These are phyloP conservation scores for Mesaphorura yosii DNA, from an alignment of 1,140 invertebrate genomes.

Conservation along the genomic window DNA sequence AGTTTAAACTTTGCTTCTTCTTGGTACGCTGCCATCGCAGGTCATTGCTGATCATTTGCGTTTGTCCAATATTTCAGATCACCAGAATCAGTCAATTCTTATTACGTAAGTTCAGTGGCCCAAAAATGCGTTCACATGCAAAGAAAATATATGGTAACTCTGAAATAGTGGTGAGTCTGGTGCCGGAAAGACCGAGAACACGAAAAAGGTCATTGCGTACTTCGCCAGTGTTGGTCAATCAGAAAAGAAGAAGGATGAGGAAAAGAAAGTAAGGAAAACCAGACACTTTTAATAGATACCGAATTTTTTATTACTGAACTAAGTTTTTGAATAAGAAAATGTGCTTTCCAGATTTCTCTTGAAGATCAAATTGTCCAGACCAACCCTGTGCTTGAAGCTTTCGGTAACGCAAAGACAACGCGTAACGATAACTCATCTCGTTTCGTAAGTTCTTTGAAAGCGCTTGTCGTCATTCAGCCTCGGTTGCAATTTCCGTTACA, in stretches of 20 bases:
- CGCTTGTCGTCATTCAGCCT: background rate
- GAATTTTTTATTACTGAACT: background rate
- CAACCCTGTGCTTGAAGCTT: slow-evolving; percentile 51
- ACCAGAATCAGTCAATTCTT: slow-evolving; percentile 46
- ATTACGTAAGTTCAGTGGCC: no score
- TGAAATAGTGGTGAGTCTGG: slow-evolving; percentile 51
- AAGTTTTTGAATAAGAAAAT: background rate
- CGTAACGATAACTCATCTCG: slow-evolving; percentile 53
- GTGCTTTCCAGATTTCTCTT: slow-evolving; percentile 31
- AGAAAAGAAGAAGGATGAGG: slow-evolving; percentile 30
- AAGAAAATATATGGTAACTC: no score
- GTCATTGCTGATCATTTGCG: no score
- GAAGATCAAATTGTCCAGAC: slow-evolving; percentile 54
- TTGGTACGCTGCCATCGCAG: slow-evolving; percentile 6
- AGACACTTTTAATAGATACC: background rate
- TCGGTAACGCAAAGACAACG: slow-evolving; percentile 51
- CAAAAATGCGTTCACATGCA: no score
- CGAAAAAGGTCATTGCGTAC: slow-evolving; percentile 50
- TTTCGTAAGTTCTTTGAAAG: slow-evolving; percentile 34
- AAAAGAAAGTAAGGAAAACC: slow-evolving; percentile 11
- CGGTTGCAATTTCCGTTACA: background rate
- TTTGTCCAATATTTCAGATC: slow-evolving; percentile 40
- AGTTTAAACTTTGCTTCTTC: no score
- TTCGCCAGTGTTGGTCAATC: slow-evolving; percentile 41
- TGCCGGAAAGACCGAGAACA: slow-evolving; percentile 52